Conservation (phyloP, 2,797 vertebrate species). For the Sus cebifrons region DNA sequence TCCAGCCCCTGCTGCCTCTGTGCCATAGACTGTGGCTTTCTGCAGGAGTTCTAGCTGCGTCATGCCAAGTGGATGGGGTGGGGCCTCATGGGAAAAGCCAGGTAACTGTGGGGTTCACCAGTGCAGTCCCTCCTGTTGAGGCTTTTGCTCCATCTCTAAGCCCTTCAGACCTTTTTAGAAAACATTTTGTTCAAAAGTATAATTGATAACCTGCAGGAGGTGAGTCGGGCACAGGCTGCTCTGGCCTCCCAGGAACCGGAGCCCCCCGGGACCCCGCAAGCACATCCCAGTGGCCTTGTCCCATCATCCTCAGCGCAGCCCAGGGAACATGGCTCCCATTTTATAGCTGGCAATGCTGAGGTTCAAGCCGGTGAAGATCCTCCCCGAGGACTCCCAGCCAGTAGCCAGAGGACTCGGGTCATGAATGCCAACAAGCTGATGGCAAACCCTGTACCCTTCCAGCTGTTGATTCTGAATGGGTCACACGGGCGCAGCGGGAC, state of each 20-base stretch:
- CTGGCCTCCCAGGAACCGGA: rapidly evolving
- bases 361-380: rapidly evolving
- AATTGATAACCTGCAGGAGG: not conserved
- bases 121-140: not conserved
- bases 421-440: rapidly evolving
- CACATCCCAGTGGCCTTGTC: rapidly evolving
- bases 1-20: rapidly evolving
- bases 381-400: not conserved
- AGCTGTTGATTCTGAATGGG: not conserved
- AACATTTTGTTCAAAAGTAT: not conserved
- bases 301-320: rapidly evolving
- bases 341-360: not conserved
- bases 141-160: not conserved
- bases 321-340: not conserved
- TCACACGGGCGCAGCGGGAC: rapidly evolving
- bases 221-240: rapidly evolving
- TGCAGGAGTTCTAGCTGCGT: not conserved
- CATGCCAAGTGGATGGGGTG: too few species aligned
- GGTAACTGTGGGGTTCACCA: rapidly evolving
- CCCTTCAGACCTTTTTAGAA: not conserved
- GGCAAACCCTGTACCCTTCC: too few species aligned
- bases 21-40: not conserved
- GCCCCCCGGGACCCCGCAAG: rapidly evolving
- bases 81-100: not conserved
- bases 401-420: not conserved